Conservation (phyloP, 1,140 invertebrate species). For the Drosophila serrata region DNA sequence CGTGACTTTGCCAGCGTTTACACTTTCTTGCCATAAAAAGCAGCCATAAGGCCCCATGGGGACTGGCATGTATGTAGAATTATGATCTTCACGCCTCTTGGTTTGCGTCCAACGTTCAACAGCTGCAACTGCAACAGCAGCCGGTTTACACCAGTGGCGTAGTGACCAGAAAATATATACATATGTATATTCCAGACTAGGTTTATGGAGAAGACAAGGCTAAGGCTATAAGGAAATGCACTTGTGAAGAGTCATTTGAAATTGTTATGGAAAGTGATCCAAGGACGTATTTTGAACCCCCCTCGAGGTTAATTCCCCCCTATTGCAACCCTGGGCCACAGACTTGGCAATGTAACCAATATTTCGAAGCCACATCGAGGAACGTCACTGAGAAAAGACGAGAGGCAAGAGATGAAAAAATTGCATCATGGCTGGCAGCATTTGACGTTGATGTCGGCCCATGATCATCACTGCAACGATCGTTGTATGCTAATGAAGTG, state of each 20-base stretch:
- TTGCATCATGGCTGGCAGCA: slow-evolving; percentile 67
- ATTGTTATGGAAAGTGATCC: too few species aligned
- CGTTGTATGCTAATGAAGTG: slow-evolving; percentile 57
- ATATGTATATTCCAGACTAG: neutral
- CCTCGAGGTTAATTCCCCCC: neutral
- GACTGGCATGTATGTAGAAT: slow-evolving; percentile 52
- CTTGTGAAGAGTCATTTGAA: neutral
- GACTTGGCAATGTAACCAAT: slow-evolving; percentile 80
- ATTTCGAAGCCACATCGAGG: slow-evolving; percentile 63
- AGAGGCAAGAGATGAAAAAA: slow-evolving; percentile 26
- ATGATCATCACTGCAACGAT: slow-evolving; percentile 37
- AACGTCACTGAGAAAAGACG: slow-evolving; percentile 24
- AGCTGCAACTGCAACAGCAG: slow-evolving; percentile 15
- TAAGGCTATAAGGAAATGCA: neutral
- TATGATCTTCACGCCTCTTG: slow-evolving; percentile 77
- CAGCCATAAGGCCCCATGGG: slow-evolving; percentile 26
- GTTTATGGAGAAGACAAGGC: neutral
- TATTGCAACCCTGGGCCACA: slow-evolving; percentile 1
- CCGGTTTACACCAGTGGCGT: neutral
- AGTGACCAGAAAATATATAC: neutral
- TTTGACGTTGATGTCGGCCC: slow-evolving; percentile 16
- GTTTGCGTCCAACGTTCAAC: slow-evolving; percentile 47
- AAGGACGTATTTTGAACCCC: neutral
- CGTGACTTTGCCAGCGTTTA: slow-evolving; percentile 74
- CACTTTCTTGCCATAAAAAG: slow-evolving; percentile 72